These are phyloP conservation scores for Pristiophorus japonicus DNA, from an alignment of 2,113 vertebrate genomes.

Conservation along the genomic window DNA sequence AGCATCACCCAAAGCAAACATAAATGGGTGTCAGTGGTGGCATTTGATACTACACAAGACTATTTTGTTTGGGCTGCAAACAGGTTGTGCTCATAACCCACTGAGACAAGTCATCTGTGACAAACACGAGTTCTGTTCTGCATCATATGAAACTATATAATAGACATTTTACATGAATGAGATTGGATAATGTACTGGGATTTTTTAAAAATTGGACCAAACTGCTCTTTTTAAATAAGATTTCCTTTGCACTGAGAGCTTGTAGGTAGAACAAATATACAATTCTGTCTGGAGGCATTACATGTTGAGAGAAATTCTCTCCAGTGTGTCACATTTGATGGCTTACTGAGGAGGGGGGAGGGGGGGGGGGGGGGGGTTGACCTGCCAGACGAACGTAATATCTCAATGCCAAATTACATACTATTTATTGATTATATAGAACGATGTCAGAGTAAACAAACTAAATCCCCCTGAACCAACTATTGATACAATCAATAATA, in stretches of 20 bases:
- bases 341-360: background rate
- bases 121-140: background rate
- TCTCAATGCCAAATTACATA: background rate
- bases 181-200: no score
- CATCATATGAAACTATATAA: background rate
- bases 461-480: background rate
- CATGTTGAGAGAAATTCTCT: background rate
- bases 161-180: no score
- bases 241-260: background rate
- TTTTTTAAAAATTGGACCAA: no score
- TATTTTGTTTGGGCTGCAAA: background rate
- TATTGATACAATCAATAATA: background rate
- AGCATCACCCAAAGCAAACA: background rate
- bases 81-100: background rate
- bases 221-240: no score
- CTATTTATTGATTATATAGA: background rate
- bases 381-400: background rate
- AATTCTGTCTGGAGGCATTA: background rate
- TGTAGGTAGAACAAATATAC: background rate
- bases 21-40: background rate
- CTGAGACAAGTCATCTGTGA: background rate
- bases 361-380: background rate
- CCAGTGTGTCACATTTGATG: background rate
- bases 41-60: background rate
- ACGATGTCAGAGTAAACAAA: background rate